Base-by-base conservation (phyloP, 2,797 vertebrate species). In the Melanotaenia pygmaea region DNA sequence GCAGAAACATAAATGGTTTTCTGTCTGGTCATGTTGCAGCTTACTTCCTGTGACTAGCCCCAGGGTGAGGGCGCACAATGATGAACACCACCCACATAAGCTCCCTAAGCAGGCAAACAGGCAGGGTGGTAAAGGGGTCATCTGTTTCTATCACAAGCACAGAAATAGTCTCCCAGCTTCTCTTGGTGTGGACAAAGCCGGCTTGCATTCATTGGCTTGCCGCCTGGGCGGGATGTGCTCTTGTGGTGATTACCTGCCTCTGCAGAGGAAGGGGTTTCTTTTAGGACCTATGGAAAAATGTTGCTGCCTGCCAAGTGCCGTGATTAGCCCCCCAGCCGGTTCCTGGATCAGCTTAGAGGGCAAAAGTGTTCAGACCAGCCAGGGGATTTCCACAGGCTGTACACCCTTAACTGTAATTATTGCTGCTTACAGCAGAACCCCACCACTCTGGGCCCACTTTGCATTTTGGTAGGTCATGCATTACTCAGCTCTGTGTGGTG, bases 181-280 rank as follows among this genome's bases (percentile, higher is more conserved):
- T 87, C 74, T 69, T 60, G 69, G 57, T 74, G 67, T 80, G 69
- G 81, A 87, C 83, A 85, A 86, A 84, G 81, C 81, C 22, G 68
- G 51, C 79, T 1, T 64, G 70, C 79, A 53, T 65, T 83, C 59
- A 77, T 66, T 80, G 80, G 71, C 70, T 64, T 43, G 59, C 67
- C 20, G 64, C 63, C 60, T 9, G 57, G 74, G 83, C 56, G 86
- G 90, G 85, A 82, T 88, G 85, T 89, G 82, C 76, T 79, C 22
- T 70, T 89, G 88, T 86, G 83, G 83, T 88, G 86, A 92, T 90
- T 93, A 92, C 91, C 91, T 91, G 85, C 70, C 76, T 85, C 81
- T 83, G 82, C 79, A 88, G 85, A 89, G 91, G 89, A 93, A 92
- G 75, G 71, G 70, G 59, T 81, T 82, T 89, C 88, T 93, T 77